These are phyloP conservation scores for Tragelaphus eurycerus DNA, from an alignment of 2,797 vertebrate species.

Conservation along the genomic window DNA sequence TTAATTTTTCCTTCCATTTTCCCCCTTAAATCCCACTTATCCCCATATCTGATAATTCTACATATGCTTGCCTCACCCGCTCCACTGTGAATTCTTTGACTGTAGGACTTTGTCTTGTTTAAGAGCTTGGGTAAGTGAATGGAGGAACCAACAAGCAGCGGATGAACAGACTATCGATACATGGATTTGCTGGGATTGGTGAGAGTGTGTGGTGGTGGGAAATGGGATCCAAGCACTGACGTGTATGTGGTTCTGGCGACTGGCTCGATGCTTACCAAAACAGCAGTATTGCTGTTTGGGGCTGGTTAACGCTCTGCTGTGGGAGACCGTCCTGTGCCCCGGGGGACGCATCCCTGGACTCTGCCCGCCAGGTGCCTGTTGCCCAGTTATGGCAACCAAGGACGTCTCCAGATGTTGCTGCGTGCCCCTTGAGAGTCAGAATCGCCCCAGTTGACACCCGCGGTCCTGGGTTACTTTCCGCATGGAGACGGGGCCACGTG, in stretches of 20 bases:
- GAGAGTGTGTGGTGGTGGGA: not conserved
- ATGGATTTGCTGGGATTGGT: not conserved
- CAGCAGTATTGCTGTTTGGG: not conserved
- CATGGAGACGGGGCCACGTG: not conserved
- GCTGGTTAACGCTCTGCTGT: not conserved
- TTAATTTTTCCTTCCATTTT: not conserved
- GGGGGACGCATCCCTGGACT: not conserved
- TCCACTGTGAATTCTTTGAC: not conserved
- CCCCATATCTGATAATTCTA: not conserved
- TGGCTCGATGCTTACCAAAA: not conserved
- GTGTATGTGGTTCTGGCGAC: fast-evolving
- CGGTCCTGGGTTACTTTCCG: not conserved
- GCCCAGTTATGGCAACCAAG: not conserved
- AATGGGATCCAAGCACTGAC: not conserved
- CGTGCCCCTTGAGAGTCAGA: not conserved
- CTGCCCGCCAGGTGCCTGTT: not conserved
- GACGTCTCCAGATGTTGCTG: not conserved
- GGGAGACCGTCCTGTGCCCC: not conserved
- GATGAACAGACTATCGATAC: not conserved
- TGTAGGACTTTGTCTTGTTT: not conserved
- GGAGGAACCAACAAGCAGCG: not conserved
- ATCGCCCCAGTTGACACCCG: not conserved
- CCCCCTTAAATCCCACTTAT: not conserved
- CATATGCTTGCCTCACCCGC: not conserved
- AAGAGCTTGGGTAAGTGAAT: not conserved